These are phyloP conservation scores for Epinephelus cyanopodus DNA, from an alignment of 2,113 vertebrate species.

Conservation along the genomic window DNA sequence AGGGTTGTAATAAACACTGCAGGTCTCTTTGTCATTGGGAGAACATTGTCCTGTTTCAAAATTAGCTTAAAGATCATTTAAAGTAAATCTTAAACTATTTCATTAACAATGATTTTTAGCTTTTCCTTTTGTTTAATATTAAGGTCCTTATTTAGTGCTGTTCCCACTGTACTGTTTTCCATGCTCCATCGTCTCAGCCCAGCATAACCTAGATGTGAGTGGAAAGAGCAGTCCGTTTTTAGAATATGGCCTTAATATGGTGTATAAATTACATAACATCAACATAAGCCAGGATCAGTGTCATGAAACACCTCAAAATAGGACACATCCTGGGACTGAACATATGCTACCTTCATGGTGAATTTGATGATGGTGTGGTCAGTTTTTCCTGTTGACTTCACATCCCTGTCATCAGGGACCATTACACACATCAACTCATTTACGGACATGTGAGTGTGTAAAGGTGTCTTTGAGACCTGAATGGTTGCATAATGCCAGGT, in stretches of 20 bases:
- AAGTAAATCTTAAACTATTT: no score
- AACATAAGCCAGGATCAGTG: slow-evolving; percentile 62
- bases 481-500: not conserved
- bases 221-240: slow-evolving; percentile 51
- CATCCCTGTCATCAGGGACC: slow-evolving; percentile 18
- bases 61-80: no score
- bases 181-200: not conserved
- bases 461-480: not conserved
- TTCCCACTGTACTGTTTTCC: not conserved
- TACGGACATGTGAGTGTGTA: not conserved
- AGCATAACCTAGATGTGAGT: slow-evolving; percentile 21
- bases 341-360: slow-evolving; percentile 54
- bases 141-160: not conserved
- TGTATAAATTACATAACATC: slow-evolving; percentile 63
- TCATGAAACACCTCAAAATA: slow-evolving; percentile 63
- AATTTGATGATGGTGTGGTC: slow-evolving; percentile 29
- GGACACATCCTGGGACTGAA: slow-evolving; percentile 44
- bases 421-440: slow-evolving; percentile 4
- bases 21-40: no score
- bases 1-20: no score
- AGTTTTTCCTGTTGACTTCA: slow-evolving; percentile 28
- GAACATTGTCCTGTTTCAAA: no score
- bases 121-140: no score
- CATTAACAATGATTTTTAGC: no score
- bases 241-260: slow-evolving; percentile 45